Evolutionary conservation across 1,140 invertebrate genomes (phyloP).

Genomic region (Psix sp.): DNA sequence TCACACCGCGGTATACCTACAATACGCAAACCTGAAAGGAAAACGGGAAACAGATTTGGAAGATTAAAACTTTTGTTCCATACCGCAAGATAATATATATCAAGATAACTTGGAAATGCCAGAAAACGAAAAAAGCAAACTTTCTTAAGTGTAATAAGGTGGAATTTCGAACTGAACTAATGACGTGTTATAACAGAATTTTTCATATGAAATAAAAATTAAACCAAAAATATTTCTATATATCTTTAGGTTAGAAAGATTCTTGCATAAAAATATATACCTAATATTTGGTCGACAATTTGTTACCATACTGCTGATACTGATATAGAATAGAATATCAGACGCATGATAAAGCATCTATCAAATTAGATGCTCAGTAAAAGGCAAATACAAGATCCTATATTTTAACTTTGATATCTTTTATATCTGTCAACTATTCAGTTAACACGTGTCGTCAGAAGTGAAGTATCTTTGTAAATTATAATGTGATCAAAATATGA

Average conservation of each 20-base stretch:
- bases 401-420: conserved; percentile 29
- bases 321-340: background rate
- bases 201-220: too few relatives aligned
- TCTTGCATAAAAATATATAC: too few relatives aligned
- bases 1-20: conserved; percentile 24
- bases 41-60: conserved; percentile 17
- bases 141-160: background rate
- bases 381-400: conserved; percentile 27
- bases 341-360: conserved; percentile 29
- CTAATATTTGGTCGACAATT: too few relatives aligned
- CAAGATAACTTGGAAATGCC: too few relatives aligned
- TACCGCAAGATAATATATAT: conserved; percentile 14
- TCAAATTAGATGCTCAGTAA: conserved; percentile 30
- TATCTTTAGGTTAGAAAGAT: too few relatives aligned
- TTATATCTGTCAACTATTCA: conserved; percentile 8
- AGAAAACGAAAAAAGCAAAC: too few relatives aligned
- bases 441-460: background rate
- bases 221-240: too few relatives aligned
- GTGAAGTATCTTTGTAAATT: background rate
- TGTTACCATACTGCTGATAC: too few relatives aligned
- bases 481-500: background rate
- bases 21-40: background rate
- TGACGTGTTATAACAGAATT: too few relatives aligned
- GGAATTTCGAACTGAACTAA: too few relatives aligned
- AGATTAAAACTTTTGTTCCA: conserved; percentile 23